Evolutionary conservation across 2,888 invertebrate genomes (phyloP), one percentile per base, ranked within the genome.

Genomic region (Eretmocerus hayati): DNA sequence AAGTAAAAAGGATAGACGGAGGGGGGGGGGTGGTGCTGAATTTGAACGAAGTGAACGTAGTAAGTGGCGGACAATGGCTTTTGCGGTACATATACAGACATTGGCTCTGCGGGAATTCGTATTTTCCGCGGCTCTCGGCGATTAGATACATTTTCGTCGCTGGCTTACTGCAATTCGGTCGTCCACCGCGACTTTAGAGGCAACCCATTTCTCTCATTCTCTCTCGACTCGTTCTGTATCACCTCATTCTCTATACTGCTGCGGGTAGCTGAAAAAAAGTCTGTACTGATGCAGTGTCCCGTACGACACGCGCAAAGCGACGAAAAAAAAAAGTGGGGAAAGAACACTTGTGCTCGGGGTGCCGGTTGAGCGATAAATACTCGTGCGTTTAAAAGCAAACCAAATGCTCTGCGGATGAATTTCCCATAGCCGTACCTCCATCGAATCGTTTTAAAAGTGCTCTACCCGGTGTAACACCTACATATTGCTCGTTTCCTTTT

Each of bases 41-140:
- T n/a, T n/a, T n/a, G 48, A 55, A 57, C 53, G 50, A 53, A 57
- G 57, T 56, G 67, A 66, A 66, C 66, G 64, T 64, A 65, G 66
- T 67, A 67, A 67, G 67, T 67, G 67, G 67, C 64, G 67, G 63
- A 67, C 62, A 62, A 62, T 63, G 62, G 63, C 61, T 63, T 63
- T 62, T 63, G 62, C 59, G 67, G 67, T 66, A n/a, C n/a, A n/a
- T n/a, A n/a, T n/a, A n/a, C n/a, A 64, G 67, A 66, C 63, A 65
- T 61, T 59, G 67, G 62, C 58, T 58, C 59, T 57, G 56, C n/a
- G n/a, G 60, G 60, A 58, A 58, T 58, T 61, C 59, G 58, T 58
- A 57, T 59, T 61, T 58, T 56, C 37, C 42, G 59, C 38, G 54
- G 53, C 56, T 55, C 56, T 55, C 54, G 53, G 52, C 56, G 53